Conservation (phyloP, 2,113 vertebrate species). For the Asarcornis scutulata region DNA sequence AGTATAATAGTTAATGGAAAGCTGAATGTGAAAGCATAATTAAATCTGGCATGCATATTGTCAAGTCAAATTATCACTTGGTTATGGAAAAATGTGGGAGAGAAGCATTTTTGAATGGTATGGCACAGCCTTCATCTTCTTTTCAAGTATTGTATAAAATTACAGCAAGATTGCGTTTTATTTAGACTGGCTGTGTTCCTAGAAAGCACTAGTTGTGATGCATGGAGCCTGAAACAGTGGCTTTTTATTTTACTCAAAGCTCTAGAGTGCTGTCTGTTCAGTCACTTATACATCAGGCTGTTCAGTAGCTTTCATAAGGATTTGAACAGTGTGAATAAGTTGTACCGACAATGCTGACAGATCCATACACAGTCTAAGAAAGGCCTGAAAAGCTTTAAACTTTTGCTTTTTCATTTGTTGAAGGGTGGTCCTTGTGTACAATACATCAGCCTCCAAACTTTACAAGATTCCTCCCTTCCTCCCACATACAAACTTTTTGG, state of each 20-base stretch:
- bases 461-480: slow-evolving; percentile 21
- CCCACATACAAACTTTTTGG: not conserved
- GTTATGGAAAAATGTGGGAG: slow-evolving; percentile 18
- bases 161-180: slow-evolving; percentile 50
- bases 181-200: slow-evolving; percentile 69
- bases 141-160: slow-evolving; percentile 53
- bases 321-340: slow-evolving; percentile 70
- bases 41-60: slow-evolving; percentile 31
- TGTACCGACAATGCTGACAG: slow-evolving; percentile 52
- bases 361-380: slow-evolving; percentile 45
- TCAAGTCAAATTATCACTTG: slow-evolving; percentile 45
- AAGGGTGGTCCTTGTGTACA: slow-evolving; percentile 13
- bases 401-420: slow-evolving; percentile 30
- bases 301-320: slow-evolving; percentile 63
- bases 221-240: slow-evolving; percentile 54
- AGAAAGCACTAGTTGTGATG: slow-evolving; percentile 56
- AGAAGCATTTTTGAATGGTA: slow-evolving; percentile 20
- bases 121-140: not conserved
- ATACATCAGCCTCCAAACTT: not conserved
- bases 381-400: slow-evolving; percentile 43
- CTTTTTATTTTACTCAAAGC: slow-evolving; percentile 60
- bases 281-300: slow-evolving; percentile 49
- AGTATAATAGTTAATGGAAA: slow-evolving; percentile 7
- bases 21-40: slow-evolving; percentile 31
- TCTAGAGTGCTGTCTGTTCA: slow-evolving; percentile 68